Evolutionary conservation across 92 coral and sea anemone genomes (phyloP).

Genomic region (Chrysogorgia sp.): DNA sequence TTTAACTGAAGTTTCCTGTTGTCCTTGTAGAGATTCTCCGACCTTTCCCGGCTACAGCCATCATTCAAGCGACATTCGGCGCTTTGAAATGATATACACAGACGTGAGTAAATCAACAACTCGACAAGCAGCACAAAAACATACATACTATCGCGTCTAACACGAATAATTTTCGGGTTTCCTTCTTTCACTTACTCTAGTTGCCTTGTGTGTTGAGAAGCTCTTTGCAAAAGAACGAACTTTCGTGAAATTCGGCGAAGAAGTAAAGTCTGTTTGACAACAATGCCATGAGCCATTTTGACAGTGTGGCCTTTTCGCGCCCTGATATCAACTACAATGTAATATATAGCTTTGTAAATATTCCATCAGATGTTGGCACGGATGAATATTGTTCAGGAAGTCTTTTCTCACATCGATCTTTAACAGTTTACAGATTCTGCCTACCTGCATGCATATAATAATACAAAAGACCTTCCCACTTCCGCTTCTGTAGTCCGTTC

Average conservation of each 20-base stretch:
- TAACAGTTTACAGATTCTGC: no score
- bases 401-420: no score
- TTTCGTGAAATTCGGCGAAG: not conserved
- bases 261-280: not conserved
- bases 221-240: not conserved
- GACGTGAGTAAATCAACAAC: not conserved
- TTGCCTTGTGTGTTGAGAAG: not conserved
- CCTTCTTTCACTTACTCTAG: not conserved
- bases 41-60: not conserved
- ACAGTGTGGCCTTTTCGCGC: not conserved
- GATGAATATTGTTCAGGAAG: no score
- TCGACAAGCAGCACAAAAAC: not conserved
- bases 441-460: no score
- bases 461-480: no score
- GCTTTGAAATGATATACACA: not conserved
- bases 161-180: not conserved
- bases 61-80: not conserved
- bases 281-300: not conserved
- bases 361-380: no score
- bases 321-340: not conserved
- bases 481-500: no score
- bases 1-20: constrained; percentile 48
- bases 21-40: not conserved
- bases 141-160: not conserved
- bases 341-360: not conserved